These are phyloP conservation scores for Phorcus lineatus DNA, from an alignment of 2,888 invertebrate genomes.

Conservation along the genomic window DNA sequence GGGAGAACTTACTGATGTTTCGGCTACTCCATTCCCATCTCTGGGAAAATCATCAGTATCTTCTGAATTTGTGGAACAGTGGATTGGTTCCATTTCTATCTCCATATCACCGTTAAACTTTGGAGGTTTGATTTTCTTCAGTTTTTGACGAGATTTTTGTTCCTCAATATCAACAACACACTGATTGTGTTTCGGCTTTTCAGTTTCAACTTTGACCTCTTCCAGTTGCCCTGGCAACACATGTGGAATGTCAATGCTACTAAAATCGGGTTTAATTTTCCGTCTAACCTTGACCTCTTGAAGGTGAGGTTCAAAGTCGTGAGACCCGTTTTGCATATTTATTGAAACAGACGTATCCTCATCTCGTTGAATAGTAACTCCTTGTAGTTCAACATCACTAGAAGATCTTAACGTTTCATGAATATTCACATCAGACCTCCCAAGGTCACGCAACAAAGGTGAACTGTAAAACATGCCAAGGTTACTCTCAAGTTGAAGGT, in stretches of 20 bases:
- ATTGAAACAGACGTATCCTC: neutral
- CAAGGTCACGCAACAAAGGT: neutral
- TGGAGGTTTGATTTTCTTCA: slow-evolving; percentile 9
- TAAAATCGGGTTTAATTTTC: slow-evolving; percentile 22
- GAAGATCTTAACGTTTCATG: slow-evolving; percentile 43
- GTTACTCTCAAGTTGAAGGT: slow-evolving; percentile 49
- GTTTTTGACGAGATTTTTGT: neutral
- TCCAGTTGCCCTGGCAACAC: slow-evolving; percentile 24
- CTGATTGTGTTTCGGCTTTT: neutral
- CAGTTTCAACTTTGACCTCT: slow-evolving; percentile 27
- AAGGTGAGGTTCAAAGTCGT: neutral
- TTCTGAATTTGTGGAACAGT: neutral
- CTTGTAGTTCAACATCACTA: slow-evolving; percentile 55
- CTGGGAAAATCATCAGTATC: neutral
- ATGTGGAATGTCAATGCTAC: slow-evolving; percentile 18
- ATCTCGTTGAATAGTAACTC: slow-evolving; percentile 25
- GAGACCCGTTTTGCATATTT: slow-evolving; percentile 11
- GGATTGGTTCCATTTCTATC: neutral
- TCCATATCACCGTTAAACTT: slow-evolving; percentile 20
- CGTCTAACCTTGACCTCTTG: slow-evolving; percentile 23
- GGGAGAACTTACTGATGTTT: slow-evolving; percentile 24
- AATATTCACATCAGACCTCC: neutral
- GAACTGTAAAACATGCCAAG: slow-evolving; percentile 15
- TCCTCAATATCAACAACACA: neutral
- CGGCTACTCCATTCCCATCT: neutral